phyloP scores from a whole-genome alignment of 35 echinoderm and acorn worm genomes.

The Stichopus chloronotus region DNA sequence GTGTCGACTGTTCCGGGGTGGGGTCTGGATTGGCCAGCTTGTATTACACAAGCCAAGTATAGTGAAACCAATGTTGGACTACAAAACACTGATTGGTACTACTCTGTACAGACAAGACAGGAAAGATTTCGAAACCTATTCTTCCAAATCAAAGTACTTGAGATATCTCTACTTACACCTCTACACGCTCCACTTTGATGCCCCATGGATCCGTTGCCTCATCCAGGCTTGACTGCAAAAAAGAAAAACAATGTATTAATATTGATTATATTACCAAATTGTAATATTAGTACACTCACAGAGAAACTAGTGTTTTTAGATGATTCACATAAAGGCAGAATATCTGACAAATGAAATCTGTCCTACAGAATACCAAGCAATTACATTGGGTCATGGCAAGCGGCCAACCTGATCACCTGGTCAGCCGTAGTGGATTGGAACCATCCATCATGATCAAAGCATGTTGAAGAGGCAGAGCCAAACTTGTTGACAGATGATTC shows the following conservation, averaged over 20 bases:
- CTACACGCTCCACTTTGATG: conserved; percentile 94
- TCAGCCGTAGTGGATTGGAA: too few relatives aligned
- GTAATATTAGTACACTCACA: background rate
- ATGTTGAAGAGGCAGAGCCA: too few relatives aligned
- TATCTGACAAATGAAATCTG: background rate
- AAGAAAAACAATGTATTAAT: background rate
- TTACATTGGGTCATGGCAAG: too few relatives aligned
- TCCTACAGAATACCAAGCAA: background rate
- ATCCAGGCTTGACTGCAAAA: conserved; percentile 86
- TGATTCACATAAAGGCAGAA: background rate
- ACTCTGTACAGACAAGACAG: too few relatives aligned
- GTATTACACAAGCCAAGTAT: too few relatives aligned
- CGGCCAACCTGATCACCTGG: too few relatives aligned
- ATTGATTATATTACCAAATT: background rate
- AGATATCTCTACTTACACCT: conserved; percentile 29
- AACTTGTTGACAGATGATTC: too few relatives aligned
- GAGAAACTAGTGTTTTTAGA: background rate
- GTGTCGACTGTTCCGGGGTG: background rate
- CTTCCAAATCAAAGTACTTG: background rate
- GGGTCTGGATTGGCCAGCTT: background rate
- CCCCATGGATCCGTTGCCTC: conserved; percentile 97
- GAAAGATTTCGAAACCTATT: background rate
- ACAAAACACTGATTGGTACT: too few relatives aligned
- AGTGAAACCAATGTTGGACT: too few relatives aligned
- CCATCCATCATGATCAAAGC: too few relatives aligned